Conservation (phyloP, 2,113 vertebrate species). For the Lepidothrix coronata region DNA sequence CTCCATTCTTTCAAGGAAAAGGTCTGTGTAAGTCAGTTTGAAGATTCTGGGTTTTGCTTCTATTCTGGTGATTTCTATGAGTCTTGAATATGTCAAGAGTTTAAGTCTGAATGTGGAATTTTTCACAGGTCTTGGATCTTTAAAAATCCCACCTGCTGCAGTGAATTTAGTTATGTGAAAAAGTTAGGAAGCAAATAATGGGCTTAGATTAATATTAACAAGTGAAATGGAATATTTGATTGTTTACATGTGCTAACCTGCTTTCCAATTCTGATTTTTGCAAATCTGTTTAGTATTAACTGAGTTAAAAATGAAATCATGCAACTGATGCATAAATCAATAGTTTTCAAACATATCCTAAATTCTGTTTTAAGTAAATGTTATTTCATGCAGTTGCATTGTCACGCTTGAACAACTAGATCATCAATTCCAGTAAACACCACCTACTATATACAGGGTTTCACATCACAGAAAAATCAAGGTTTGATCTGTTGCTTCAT, state of each 20-base stretch:
- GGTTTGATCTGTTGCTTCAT: neutral
- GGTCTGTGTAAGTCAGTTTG: neutral
- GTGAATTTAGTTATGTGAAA: neutral
- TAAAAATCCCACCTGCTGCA: neutral
- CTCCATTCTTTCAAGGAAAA: neutral
- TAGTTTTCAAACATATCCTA: slow-evolving; percentile 12
- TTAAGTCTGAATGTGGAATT: neutral
- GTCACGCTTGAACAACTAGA: neutral
- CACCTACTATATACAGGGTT: neutral
- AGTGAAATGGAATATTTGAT: slow-evolving; percentile 29
- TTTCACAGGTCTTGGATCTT: neutral
- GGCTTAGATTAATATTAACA: neutral
- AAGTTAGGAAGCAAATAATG: neutral
- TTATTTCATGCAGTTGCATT: slow-evolving; percentile 19
- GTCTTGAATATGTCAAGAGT: neutral
- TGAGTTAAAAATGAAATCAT: slow-evolving; percentile 30
- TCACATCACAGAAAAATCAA: neutral
- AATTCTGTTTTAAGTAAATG: neutral
- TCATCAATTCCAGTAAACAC: slow-evolving; percentile 1
- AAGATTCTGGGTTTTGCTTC: neutral
- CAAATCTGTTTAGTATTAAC: neutral
- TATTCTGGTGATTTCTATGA: neutral
- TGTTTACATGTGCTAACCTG: neutral
- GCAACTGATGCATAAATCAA: slow-evolving; percentile 9
- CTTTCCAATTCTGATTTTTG: slow-evolving; percentile 16